phyloP scores from a whole-genome alignment of 1,140 invertebrate species.

The Calycopis cecrops region DNA sequence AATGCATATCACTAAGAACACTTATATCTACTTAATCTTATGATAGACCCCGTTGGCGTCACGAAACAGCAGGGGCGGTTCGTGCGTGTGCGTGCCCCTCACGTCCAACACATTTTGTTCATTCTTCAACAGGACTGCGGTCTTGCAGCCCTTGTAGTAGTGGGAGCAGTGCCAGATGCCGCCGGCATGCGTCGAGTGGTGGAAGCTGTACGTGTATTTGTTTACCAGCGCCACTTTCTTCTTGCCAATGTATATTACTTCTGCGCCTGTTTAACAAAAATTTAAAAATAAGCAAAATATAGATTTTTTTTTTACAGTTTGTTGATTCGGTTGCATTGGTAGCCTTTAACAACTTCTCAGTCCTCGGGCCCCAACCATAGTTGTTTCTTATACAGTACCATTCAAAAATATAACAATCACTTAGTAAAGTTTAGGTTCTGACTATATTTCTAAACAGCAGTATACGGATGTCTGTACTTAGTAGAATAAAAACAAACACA shows the following conservation, averaged over 20 bases:
- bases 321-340: too few species aligned
- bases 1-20: too few species aligned
- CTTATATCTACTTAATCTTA: neutral
- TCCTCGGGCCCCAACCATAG: too few species aligned
- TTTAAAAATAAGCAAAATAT: neutral
- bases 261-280: conserved; percentile 7
- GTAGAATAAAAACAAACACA: too few species aligned
- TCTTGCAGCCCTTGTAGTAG: conserved; percentile 19
- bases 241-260: conserved; percentile 13
- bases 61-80: neutral
- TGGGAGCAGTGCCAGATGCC: conserved; percentile 20
- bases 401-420: too few species aligned
- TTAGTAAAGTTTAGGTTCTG: too few species aligned
- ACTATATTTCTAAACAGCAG: too few species aligned
- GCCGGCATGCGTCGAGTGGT: conserved; percentile 4
- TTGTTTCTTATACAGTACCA: too few species aligned
- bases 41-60: conserved; percentile 2
- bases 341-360: too few species aligned
- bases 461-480: too few species aligned
- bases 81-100: conserved; percentile 1
- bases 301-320: too few species aligned
- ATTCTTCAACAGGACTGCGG: neutral
- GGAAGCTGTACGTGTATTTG: conserved; percentile 13
- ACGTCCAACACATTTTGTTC: neutral
- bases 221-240: conserved; percentile 9